Evolutionary conservation across 1,140 invertebrate genomes (phyloP).

Genomic region (Delia radicum): DNA sequence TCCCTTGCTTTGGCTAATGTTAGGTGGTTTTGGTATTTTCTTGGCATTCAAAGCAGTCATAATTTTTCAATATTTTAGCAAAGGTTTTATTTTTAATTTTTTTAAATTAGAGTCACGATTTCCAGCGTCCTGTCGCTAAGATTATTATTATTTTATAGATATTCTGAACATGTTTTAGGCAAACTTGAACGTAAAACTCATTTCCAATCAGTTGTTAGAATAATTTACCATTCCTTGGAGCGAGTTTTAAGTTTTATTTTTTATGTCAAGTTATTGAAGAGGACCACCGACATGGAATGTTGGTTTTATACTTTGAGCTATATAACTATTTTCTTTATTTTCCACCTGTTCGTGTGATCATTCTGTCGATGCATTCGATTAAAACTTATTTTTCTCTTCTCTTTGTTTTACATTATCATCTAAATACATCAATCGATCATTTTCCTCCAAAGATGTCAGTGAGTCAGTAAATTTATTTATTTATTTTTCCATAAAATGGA

Average conservation of each 20-base stretch:
- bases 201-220: background rate
- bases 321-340: background rate
- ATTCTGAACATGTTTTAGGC: background rate
- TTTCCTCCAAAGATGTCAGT: background rate
- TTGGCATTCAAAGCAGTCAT: background rate
- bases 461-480: constrained; percentile 9
- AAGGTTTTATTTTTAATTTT: background rate
- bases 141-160: constrained; percentile 12
- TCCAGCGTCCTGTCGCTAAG: constrained; percentile 13
- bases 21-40: background rate
- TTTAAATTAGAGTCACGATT: constrained; percentile 19
- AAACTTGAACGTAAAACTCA: background rate
- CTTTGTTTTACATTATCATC: background rate
- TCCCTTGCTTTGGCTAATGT: background rate
- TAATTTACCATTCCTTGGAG: background rate
- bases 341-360: background rate
- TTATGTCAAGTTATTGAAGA: constrained; percentile 13
- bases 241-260: background rate
- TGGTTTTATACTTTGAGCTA: background rate
- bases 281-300: background rate
- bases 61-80: constrained; percentile 6
- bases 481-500: background rate
- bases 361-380: no score
- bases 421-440: background rate
- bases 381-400: background rate